Percentiles rank a stretch among this genome's conserved stretches.
Evolutionary conservation across 2,113 vertebrate genomes (phyloP).

Genomic region (Tympanuchus pallidicinctus): DNA sequence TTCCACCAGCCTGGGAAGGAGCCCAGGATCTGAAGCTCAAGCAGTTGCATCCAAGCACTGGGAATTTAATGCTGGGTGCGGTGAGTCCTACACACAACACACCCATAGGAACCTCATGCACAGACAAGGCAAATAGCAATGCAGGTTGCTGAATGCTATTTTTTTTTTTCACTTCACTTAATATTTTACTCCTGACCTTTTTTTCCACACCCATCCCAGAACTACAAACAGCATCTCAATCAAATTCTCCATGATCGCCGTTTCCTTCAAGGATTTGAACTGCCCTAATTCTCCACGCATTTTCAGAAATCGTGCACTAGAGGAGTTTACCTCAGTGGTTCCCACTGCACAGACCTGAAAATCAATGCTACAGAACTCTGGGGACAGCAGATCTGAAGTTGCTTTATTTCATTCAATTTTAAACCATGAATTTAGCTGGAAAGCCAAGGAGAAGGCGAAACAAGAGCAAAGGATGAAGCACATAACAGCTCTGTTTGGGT

Average conservation of each 20-base stretch:
- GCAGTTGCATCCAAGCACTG: neutral
- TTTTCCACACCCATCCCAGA: neutral
- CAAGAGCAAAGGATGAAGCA: neutral
- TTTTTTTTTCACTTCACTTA: neutral
- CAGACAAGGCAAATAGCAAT: fast-evolving
- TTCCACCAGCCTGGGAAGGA: neutral
- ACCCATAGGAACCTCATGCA: neutral
- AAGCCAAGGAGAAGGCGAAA: neutral
- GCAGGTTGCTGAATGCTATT: neutral
- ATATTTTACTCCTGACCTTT: neutral
- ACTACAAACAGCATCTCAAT: neutral
- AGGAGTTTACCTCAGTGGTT: neutral
- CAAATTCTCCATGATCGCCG: neutral
- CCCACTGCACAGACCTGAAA: neutral
- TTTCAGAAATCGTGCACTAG: neutral
- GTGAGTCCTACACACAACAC: fast-evolving
- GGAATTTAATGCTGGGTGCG: neutral
- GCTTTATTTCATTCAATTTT: neutral
- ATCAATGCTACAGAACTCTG: neutral
- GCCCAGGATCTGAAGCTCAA: neutral
- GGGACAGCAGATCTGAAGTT: neutral
- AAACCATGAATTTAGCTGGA: neutral
- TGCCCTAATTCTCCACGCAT: neutral
- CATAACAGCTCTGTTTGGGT: neutral
- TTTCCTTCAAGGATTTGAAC: neutral